phyloP scores from a whole-genome alignment of 2,113 vertebrate species.

The Arothron firmamentum region DNA sequence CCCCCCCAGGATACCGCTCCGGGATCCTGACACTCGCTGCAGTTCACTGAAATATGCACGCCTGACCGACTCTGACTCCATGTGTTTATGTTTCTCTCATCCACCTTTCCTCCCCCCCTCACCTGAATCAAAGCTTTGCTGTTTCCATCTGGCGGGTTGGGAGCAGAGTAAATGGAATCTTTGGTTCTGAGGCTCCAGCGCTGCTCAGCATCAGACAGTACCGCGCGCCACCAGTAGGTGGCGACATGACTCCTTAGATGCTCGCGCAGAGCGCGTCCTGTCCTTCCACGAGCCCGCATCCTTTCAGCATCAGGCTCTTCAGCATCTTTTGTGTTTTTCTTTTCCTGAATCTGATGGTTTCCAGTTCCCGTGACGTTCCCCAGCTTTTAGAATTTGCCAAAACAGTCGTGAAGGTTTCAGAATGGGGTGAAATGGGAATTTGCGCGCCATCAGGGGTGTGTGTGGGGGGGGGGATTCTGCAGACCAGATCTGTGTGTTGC shows the following conservation, averaged over 20 bases:
- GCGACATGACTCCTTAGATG: conserved; percentile 60
- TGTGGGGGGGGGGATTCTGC: conserved; percentile 4
- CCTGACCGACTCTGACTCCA: not conserved
- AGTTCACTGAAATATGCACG: too few species aligned
- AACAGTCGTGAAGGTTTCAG: not conserved
- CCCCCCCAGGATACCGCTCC: conserved; percentile 16
- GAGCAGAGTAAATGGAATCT: too few species aligned
- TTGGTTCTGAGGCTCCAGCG: not conserved
- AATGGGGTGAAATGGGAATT: not conserved
- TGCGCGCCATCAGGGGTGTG: too few species aligned
- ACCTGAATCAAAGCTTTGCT: too few species aligned
- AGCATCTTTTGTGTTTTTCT: not conserved
- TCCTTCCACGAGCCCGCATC: conserved; percentile 38
- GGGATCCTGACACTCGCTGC: too few species aligned
- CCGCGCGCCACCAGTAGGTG: conserved; percentile 60
- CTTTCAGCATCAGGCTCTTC: conserved; percentile 11
- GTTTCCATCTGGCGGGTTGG: too few species aligned
- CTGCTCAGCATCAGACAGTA: not conserved
- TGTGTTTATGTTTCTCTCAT: not conserved
- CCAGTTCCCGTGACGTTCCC: not conserved
- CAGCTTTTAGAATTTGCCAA: conserved; percentile 6
- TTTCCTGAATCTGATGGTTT: not conserved
- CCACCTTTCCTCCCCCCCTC: not conserved
- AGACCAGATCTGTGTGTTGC: conserved; percentile 28
- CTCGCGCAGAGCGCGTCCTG: not conserved